phyloP scores from a whole-genome alignment of 2,113 vertebrate genomes.

The Caranx melampygus region DNA sequence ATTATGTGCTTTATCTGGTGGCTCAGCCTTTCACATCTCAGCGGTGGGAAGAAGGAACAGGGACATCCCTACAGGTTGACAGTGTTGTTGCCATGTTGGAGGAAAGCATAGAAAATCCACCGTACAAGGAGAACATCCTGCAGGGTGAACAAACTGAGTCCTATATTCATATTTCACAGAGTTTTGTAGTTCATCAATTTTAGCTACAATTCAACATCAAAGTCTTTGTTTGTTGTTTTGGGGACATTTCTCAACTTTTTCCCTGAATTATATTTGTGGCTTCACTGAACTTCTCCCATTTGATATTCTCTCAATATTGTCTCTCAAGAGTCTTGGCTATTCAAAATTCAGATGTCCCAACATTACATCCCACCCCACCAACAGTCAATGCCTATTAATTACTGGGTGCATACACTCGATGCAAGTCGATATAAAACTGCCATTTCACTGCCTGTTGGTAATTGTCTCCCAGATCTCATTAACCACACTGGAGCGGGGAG shows the following conservation, averaged over 20 bases:
- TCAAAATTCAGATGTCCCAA: constrained; percentile 46
- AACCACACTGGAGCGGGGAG: constrained; percentile 28
- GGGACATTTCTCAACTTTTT: background rate
- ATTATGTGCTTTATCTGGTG: background rate
- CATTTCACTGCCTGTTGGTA: constrained; percentile 51
- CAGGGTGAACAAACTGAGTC: background rate
- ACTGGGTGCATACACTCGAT: constrained; percentile 42
- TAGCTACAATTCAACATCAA: too few relatives aligned
- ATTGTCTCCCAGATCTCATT: constrained; percentile 77
- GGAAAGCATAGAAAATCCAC: background rate
- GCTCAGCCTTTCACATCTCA: constrained; percentile 5
- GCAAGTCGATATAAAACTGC: constrained; percentile 62
- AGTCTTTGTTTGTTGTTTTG: too few relatives aligned
- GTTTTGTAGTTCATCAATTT: too few relatives aligned
- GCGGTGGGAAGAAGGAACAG: background rate
- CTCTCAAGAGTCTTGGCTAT: constrained; percentile 11
- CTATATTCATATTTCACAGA: too few relatives aligned
- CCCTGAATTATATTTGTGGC: background rate
- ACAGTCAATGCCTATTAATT: constrained; percentile 71
- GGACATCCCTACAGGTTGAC: background rate
- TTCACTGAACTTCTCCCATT: background rate
- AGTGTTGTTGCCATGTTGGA: background rate
- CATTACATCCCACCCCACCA: constrained; percentile 42
- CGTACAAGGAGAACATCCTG: background rate
- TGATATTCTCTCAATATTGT: background rate